Percentiles rank a stretch among this genome's conserved stretches.
phyloP scores from a whole-genome alignment of 2,797 vertebrate genomes.

The Enteromius anoplus region DNA sequence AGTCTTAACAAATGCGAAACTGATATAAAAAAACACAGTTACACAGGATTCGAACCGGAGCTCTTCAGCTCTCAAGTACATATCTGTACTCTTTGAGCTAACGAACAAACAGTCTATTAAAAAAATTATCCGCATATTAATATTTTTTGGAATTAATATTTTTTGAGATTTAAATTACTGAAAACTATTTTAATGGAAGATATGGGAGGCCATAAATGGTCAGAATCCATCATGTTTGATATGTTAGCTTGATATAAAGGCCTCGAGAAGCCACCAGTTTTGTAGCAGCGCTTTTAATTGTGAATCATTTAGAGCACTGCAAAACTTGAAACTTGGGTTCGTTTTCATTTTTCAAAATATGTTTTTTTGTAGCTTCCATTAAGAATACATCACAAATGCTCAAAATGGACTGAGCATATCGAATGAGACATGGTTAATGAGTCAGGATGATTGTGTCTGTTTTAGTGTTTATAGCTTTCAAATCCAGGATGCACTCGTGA shows the following conservation, averaged over 20 bases:
- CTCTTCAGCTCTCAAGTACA: too few relatives aligned
- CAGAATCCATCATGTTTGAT: background rate
- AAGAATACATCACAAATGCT: background rate
- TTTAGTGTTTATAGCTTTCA: background rate
- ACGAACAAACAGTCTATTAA: too few relatives aligned
- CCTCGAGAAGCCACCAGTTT: background rate
- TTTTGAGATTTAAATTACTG: too few relatives aligned
- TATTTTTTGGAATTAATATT: too few relatives aligned
- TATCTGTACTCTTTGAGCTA: too few relatives aligned
- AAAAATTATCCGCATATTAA: too few relatives aligned
- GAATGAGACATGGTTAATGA: constrained; percentile 11
- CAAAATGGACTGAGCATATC: background rate
- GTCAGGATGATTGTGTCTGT: background rate
- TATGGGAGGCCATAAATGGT: background rate
- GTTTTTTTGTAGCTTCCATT: background rate
- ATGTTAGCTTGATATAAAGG: background rate
- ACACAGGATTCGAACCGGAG: too few relatives aligned
- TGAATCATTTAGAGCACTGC: background rate
- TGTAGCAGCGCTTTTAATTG: background rate
- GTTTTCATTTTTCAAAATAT: background rate
- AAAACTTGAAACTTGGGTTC: too few relatives aligned
- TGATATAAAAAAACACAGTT: too few relatives aligned
- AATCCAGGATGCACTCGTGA: background rate
- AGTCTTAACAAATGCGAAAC: too few relatives aligned
- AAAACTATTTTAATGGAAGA: background rate